phyloP scores from a whole-genome alignment of 2,888 invertebrate species.

The Calliopum simillimum region DNA sequence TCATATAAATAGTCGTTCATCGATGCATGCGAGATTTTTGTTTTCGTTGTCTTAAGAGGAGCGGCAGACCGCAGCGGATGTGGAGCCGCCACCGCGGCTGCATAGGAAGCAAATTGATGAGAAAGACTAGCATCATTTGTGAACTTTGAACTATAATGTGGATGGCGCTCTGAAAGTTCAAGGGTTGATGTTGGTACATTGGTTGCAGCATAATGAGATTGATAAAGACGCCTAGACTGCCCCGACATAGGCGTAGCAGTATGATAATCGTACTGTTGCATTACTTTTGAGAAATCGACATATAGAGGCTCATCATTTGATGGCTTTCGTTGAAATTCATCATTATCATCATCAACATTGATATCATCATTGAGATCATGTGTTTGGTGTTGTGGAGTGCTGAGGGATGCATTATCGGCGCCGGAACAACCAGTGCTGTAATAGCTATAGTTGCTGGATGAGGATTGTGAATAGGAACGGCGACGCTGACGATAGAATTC shows the following conservation, averaged over 20 bases:
- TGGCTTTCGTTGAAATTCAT: constrained; percentile 66
- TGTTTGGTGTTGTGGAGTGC: constrained; percentile 44
- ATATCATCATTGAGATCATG: constrained; percentile 21
- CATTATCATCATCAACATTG: constrained; percentile 52
- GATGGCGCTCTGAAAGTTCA: constrained; percentile 50
- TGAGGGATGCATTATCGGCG: background rate
- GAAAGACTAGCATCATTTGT: constrained; percentile 40
- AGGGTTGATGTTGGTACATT: constrained; percentile 37
- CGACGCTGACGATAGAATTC: constrained; percentile 62
- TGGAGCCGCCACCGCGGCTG: constrained; percentile 19
- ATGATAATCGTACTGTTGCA: constrained; percentile 50
- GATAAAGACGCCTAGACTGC: constrained; percentile 12
- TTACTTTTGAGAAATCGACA: constrained; percentile 66
- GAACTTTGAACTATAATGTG: constrained; percentile 20
- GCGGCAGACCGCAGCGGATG: constrained; percentile 19
- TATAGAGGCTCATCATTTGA: constrained; percentile 66
- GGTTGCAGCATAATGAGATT: constrained; percentile 33
- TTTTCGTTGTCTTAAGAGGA: constrained; percentile 42
- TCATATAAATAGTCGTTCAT: constrained; percentile 60
- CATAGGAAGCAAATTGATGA: constrained; percentile 14
- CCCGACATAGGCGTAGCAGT: background rate
- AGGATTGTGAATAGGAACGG: constrained; percentile 65
- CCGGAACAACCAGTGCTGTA: constrained; percentile 55
- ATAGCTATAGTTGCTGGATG: constrained; percentile 66
- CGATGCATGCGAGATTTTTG: constrained; percentile 53